phyloP scores from a whole-genome alignment of 2,797 vertebrate genomes.

The Spinus olivaceus region DNA sequence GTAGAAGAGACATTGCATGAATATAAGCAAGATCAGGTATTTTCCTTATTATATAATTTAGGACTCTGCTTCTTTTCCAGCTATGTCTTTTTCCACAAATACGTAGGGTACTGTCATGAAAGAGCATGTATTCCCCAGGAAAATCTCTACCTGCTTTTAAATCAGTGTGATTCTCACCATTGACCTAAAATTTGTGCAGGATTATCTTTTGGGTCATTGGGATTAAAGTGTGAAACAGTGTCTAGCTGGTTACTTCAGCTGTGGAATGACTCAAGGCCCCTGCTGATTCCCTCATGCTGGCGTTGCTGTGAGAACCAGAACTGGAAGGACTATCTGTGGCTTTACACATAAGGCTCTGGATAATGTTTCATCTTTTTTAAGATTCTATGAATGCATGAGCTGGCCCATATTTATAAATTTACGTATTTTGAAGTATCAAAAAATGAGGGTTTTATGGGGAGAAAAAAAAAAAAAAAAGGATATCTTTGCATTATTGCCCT shows the following conservation, averaged over 20 bases:
- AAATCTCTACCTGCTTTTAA: not conserved
- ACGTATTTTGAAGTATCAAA: not conserved
- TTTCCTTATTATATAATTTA: not conserved
- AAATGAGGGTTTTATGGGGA: not conserved
- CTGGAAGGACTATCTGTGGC: not conserved
- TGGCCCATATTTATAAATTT: not conserved
- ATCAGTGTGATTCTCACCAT: not conserved
- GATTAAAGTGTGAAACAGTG: slow-evolving; percentile 1
- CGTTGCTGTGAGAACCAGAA: slow-evolving; percentile 22
- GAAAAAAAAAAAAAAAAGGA: not conserved
- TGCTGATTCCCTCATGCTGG: slow-evolving; percentile 22
- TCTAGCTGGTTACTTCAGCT: not conserved
- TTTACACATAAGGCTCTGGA: not conserved
- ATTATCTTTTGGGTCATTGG: not conserved
- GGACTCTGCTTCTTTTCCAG: not conserved
- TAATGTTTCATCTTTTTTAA: not conserved
- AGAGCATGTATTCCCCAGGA: not conserved
- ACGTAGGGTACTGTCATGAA: not conserved
- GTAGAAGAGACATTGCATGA: not conserved
- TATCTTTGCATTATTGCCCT: not conserved
- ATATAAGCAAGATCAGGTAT: not conserved
- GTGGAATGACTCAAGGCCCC: slow-evolving; percentile 26
- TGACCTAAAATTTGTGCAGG: not conserved
- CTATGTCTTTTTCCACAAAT: not conserved
- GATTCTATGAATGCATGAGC: not conserved